phyloP scores from a whole-genome alignment of 2,113 vertebrate species.

The Piaya cayana region DNA sequence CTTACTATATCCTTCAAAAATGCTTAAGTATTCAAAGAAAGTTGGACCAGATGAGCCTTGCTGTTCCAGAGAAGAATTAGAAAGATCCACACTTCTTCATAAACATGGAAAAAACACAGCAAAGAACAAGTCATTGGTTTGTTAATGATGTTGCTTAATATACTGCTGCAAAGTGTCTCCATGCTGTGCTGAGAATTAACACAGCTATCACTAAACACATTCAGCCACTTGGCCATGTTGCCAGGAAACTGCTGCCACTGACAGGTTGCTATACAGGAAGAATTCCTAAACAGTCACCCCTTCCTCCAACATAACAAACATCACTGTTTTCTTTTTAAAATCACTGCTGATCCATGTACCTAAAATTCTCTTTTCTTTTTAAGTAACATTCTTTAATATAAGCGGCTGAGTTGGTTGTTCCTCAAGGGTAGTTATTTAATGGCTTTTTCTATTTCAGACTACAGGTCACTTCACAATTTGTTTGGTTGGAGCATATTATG shows the following conservation, averaged over 20 bases:
- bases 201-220: neutral
- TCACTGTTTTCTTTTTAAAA: neutral
- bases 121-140: neutral
- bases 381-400: neutral
- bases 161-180: neutral
- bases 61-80: neutral
- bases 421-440: constrained; percentile 1
- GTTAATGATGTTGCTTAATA: neutral
- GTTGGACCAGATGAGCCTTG: neutral
- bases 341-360: neutral
- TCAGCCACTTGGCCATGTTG: neutral
- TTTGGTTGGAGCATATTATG: neutral
- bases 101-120: neutral
- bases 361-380: neutral
- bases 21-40: neutral
- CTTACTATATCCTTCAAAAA: neutral
- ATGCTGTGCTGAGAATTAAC: neutral
- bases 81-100: neutral
- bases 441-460: constrained; percentile 18
- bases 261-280: neutral
- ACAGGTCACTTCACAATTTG: constrained; percentile 7
- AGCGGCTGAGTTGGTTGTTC: neutral
- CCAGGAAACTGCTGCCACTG: neutral
- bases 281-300: neutral
- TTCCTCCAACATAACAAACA: neutral